Evolutionary conservation across 1,140 invertebrate species (phyloP).

Genomic region (Hypothenemus hampei): DNA sequence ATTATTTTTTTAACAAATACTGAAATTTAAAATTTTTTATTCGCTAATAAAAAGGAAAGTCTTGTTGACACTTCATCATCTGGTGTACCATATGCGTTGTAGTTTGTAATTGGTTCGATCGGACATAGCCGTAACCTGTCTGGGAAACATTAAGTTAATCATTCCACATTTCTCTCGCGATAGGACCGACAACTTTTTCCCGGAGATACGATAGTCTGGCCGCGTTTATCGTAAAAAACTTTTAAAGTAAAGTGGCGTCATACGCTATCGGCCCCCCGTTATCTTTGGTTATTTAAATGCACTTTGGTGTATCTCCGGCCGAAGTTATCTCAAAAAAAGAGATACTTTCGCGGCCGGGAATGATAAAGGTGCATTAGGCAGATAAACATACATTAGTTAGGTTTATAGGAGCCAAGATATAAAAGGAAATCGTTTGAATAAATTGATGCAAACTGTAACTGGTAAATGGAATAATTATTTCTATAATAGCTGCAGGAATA

Average conservation of each 20-base stretch:
- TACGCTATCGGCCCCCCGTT: constrained; percentile 12
- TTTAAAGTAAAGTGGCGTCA: constrained; percentile 26
- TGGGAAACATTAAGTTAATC: constrained; percentile 17
- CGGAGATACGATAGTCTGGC: constrained; percentile 21
- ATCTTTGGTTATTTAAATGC: constrained; percentile 25
- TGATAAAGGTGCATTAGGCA: constrained; percentile 26
- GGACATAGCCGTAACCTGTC: constrained; percentile 13
- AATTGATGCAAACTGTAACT: constrained; percentile 3
- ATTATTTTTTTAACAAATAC: too few relatives aligned
- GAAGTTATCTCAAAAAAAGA: constrained; percentile 19
- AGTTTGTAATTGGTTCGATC: constrained; percentile 14
- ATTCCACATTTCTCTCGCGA: constrained; percentile 16
- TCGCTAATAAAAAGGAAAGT: too few relatives aligned
- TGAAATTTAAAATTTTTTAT: too few relatives aligned
- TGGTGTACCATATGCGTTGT: too few relatives aligned
- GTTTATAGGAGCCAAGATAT: constrained; percentile 16
- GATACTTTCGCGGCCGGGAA: constrained; percentile 23
- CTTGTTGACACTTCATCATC: too few relatives aligned
- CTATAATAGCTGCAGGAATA: too few relatives aligned
- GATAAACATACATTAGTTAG: constrained; percentile 19
- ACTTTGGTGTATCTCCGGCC: constrained; percentile 22
- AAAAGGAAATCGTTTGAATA: constrained; percentile 6
- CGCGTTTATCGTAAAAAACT: constrained; percentile 25
- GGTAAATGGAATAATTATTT: too few relatives aligned
- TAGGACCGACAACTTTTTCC: constrained; percentile 15